A percentile compares a stretch with the other conserved stretches of the same genome.
Evolutionary conservation across 1,140 invertebrate species (phyloP).

Genomic region (Schlechtendalia chinensis): DNA sequence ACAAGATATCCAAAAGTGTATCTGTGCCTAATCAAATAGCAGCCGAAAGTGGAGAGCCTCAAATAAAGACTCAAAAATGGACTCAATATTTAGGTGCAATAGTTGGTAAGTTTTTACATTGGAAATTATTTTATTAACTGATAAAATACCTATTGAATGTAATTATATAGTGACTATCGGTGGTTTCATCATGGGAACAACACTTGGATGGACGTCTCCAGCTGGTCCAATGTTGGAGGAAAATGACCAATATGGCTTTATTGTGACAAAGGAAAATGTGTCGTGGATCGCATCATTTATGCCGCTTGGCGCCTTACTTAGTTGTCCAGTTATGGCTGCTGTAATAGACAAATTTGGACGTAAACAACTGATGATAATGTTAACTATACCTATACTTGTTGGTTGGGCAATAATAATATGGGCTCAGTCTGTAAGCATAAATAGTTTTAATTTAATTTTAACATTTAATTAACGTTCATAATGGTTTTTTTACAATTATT

Average conservation of each 20-base stretch:
- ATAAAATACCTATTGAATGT: not conserved
- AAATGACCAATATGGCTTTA: conserved; percentile 60
- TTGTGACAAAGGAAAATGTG: conserved; percentile 59
- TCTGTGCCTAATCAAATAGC: conserved; percentile 50
- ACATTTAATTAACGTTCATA: not conserved
- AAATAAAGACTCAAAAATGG: conserved; percentile 22
- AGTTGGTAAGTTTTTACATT: conserved; percentile 50
- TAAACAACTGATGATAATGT: conserved; percentile 69
- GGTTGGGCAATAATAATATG: conserved; percentile 76
- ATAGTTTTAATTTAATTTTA: not conserved
- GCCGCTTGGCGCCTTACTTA: conserved; percentile 66
- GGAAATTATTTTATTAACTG: not conserved
- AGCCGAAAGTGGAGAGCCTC: conserved; percentile 26
- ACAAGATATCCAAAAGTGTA: conserved; percentile 43
- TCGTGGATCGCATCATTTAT: conserved; percentile 72
- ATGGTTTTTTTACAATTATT: not conserved
- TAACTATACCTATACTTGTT: conserved; percentile 69
- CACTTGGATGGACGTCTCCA: conserved; percentile 77
- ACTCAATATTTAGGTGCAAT: conserved; percentile 53
- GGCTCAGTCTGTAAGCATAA: conserved; percentile 58
- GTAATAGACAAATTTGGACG: conserved; percentile 71
- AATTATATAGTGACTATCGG: conserved; percentile 58
- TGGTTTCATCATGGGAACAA: conserved; percentile 69
- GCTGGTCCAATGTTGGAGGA: conserved; percentile 62
- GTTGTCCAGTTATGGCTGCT: conserved; percentile 50